Evolutionary conservation across 1,140 invertebrate genomes (phyloP), one percentile per base, ranked within the genome.

Genomic region (Colletes gigas): DNA sequence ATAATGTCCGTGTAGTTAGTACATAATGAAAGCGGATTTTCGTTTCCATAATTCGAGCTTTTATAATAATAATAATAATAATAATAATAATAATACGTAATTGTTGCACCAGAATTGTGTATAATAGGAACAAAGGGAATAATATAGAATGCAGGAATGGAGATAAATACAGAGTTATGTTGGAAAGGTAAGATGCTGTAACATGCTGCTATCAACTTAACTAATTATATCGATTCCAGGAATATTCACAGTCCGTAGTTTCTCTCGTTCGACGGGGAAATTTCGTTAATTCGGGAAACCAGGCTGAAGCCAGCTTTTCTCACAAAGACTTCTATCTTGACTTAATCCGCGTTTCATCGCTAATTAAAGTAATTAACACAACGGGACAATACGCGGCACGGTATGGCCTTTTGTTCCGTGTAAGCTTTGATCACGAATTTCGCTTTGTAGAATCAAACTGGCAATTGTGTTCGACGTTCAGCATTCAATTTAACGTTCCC

Each of bases 281-380:
- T 63, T 63, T 72, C 68, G 60, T 63, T 65, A 47, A 65, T 78
- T 65, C 19, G 10, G 39, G 62, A 78, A 78, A 44, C 50, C n/a
- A 7, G 19, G 17, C 21, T 14, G 19, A 57, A 65, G 47, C 44
- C 15, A 3, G 47, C 15, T 8, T 47, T 14, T 12, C 19, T 15
- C n/a, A 65, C 66, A 79, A 79, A 79, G 69, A 79, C 60, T 65
- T 15, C 60, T 65, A 39, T 62, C 77, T 79, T 73, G 77, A 79
- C 73, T 73, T 79, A 79, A 79, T 79, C 69, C n/a, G 47, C 50
- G 47, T 55, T 66, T 54, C 69, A 52, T 39, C 12, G 69, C 60
- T 79, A 72, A 79, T 79, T 79, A 79, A 65, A 71, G 65, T 79
- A 79, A 79, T 79, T 79, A 79, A 79, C 60, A 65, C 63, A 57